Conservation (phyloP, 1,140 invertebrate species). For the Scaptomyza graminum region DNA sequence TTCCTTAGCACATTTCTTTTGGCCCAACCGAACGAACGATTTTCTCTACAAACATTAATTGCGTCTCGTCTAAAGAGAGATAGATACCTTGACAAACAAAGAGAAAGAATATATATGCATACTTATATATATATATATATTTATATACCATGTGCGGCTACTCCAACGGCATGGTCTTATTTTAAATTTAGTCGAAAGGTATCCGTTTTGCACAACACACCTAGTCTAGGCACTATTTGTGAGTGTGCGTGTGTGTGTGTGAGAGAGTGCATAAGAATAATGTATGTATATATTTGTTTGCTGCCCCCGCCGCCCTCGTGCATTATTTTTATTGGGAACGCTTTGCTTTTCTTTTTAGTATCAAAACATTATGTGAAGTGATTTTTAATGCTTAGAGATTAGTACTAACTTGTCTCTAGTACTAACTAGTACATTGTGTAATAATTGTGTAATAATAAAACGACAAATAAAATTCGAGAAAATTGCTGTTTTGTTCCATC, state of each 20-base stretch:
- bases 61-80: slow-evolving; percentile 26
- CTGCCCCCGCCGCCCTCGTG: too few species aligned
- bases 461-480: slow-evolving; percentile 1
- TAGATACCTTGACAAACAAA: slow-evolving; percentile 7
- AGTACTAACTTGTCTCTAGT: too few species aligned
- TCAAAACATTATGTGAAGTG: background rate
- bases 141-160: background rate
- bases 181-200: slow-evolving; percentile 66
- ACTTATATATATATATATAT: background rate
- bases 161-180: slow-evolving; percentile 25
- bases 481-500: too few species aligned
- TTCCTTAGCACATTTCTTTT: slow-evolving; percentile 22
- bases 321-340: background rate
- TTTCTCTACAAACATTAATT: slow-evolving; percentile 8
- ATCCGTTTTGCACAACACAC: slow-evolving; percentile 56
- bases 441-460: slow-evolving; percentile 29
- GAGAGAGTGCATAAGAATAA: slow-evolving; percentile 24
- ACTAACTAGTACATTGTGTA: slow-evolving; percentile 23
- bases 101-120: slow-evolving; percentile 5
- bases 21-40: background rate
- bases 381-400: background rate
- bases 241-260: slow-evolving; percentile 24
- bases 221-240: slow-evolving; percentile 34
- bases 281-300: slow-evolving; percentile 29
- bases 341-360: slow-evolving; percentile 5